Percentiles rank a stretch among this genome's conserved stretches.
These are phyloP conservation scores for Myiozetetes cayanensis DNA, from an alignment of 2,113 vertebrate genomes.

Conservation along the genomic window DNA sequence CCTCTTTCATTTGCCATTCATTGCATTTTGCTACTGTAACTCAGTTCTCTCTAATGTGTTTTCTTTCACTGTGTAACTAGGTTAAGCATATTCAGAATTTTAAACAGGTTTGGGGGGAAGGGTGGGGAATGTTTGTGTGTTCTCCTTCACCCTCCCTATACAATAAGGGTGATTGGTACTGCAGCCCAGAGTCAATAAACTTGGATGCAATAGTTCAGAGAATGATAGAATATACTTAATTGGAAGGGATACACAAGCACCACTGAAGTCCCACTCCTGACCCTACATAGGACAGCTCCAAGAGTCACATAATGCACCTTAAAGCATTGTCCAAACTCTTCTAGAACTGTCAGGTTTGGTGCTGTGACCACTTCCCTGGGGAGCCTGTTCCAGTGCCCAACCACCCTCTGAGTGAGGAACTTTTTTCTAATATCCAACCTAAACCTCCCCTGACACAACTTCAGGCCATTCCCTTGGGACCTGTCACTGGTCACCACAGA, in stretches of 20 bases:
- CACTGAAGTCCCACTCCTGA: fast-evolving
- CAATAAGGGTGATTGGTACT: neutral
- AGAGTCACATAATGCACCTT: neutral
- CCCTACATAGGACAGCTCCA: neutral
- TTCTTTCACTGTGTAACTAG: neutral
- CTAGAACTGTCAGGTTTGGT: neutral
- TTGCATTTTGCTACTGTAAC: neutral
- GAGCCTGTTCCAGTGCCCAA: neutral
- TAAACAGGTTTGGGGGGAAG: neutral
- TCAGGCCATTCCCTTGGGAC: neutral
- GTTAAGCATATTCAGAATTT: slow-evolving; percentile 2
- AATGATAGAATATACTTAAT: neutral
- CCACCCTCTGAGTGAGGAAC: too few relatives aligned
- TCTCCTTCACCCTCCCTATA: fast-evolving
- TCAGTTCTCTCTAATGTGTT: neutral
- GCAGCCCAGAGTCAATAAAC: neutral
- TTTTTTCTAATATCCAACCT: neutral
- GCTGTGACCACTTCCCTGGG: neutral
- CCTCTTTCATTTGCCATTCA: neutral
- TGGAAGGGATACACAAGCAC: neutral
- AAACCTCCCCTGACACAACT: neutral
- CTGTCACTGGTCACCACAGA: neutral
- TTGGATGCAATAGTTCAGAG: neutral
- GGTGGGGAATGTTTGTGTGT: neutral
- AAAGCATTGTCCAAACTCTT: neutral